These are phyloP conservation scores for Crypturellus undulatus DNA, from an alignment of 2,113 vertebrate genomes.

Conservation along the genomic window DNA sequence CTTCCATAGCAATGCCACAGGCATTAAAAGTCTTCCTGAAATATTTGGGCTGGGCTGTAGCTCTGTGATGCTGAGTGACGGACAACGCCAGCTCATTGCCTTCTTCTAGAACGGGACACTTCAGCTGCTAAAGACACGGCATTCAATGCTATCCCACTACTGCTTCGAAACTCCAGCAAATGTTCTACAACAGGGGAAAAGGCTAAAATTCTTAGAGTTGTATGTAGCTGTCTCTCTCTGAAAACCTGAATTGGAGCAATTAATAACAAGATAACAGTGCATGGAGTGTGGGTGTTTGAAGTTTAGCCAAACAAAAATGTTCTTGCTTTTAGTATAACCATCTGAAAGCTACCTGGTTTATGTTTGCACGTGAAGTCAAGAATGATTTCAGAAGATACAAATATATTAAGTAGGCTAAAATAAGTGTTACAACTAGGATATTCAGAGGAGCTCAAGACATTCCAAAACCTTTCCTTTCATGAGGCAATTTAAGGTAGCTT, in stretches of 20 bases:
- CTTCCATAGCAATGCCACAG: background rate
- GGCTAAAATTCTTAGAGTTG: background rate
- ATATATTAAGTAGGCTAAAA: background rate
- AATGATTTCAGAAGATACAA: slow-evolving; percentile 52
- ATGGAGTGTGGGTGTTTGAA: slow-evolving; percentile 55
- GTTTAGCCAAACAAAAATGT: slow-evolving; percentile 67
- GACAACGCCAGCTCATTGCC: background rate
- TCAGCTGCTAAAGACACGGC: background rate
- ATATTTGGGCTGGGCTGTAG: background rate
- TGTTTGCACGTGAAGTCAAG: slow-evolving; percentile 52
- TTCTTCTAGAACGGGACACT: background rate
- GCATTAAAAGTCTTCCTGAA: background rate
- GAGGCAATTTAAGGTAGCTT: background rate
- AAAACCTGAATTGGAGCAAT: slow-evolving; percentile 23
- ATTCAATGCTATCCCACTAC: background rate
- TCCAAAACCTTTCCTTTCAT: background rate
- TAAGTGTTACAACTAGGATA: background rate
- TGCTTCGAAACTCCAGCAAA: slow-evolving; percentile 6
- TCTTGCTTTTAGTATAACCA: slow-evolving; percentile 57
- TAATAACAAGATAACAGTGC: slow-evolving; percentile 56
- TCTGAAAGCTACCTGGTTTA: slow-evolving; percentile 65
- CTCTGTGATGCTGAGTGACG: background rate
- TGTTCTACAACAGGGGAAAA: background rate
- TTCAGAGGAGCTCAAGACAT: background rate
- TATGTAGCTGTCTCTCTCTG: background rate